Conservation (phyloP, 2,113 vertebrate genomes). For the Columbina picui region DNA sequence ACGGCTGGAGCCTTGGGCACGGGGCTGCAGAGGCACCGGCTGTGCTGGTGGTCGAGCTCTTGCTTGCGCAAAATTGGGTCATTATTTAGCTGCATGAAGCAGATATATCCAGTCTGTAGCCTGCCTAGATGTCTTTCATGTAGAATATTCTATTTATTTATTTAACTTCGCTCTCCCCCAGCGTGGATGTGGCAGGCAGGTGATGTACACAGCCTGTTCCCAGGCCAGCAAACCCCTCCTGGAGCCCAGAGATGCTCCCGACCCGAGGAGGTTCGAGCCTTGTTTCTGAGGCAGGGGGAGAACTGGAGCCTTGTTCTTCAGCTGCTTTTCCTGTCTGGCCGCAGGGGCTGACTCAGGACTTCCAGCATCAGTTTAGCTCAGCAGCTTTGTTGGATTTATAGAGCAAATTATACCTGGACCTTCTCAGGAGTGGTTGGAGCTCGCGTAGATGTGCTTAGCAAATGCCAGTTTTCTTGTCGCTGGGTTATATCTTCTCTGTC, state of each 20-base stretch:
- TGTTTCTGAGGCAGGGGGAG: not conserved
- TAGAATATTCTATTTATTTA: not conserved
- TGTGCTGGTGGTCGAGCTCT: not conserved
- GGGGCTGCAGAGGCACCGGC: not conserved
- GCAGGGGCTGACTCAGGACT: conserved; percentile 9
- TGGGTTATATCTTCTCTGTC: conserved; percentile 1
- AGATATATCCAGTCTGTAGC: not conserved
- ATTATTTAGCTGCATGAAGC: not conserved
- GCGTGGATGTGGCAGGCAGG: not conserved
- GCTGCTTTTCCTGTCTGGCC: conserved; percentile 10
- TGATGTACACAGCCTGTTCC: not conserved
- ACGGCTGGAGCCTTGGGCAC: fast-evolving
- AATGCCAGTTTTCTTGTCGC: not conserved
- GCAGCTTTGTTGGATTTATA: not conserved
- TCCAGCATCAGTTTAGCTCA: not conserved
- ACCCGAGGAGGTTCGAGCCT: not conserved
- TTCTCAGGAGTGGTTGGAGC: not conserved
- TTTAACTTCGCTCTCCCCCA: not conserved
- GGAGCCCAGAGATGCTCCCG: not conserved
- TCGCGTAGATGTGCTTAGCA: not conserved
- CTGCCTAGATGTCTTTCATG: not conserved
- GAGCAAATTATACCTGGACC: not conserved
- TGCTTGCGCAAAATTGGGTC: not conserved
- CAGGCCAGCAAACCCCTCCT: not conserved
- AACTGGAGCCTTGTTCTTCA: conserved; percentile 20